Base-by-base conservation (phyloP, 2,888 invertebrate species). In the Epinotia nisella region DNA sequence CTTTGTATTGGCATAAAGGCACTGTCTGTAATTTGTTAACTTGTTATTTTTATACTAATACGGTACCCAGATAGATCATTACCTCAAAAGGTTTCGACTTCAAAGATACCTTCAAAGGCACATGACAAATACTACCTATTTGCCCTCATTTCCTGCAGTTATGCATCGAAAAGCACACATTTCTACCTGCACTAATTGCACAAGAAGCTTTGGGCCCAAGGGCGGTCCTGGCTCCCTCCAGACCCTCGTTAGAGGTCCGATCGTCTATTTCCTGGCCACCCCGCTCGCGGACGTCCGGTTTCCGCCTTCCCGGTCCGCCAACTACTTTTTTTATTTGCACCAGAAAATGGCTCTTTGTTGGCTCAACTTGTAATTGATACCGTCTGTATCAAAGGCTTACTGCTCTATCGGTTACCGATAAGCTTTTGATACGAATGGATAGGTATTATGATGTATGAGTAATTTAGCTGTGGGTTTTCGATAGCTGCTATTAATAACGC, bases 241-340 rank as follows among this genome's bases (percentile, higher is more conserved):
- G 82, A 77, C 80, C 83, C 86, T 90, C 89, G 87, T 90, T 90
- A 89, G 83, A 77, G 74, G 76, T 78, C 77, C 82, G 84, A 86
- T 85, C 84, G 84, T 78, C 85, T 83, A 86, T 86, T 89, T 90
- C 89, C 90, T 75, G 75, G 58, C 69, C 78, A 80, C 81, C 81
- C 79, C 80, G 79, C 77, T 73, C 79, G 82, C 87, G 88, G 85
- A 87, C 78, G 76, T 87, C 85, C 85, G 80, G 83, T 80, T 85
- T 86, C 89, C 88, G 86, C 75, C 79, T 77, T 79, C 70, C 76
- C 76, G 77, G 74, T 75, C 80, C 83, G 86, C 85, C 35, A 86
- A 83, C 80, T 85, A 85, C 85, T 84, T 82, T 79, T 81, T 83
- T 82, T 80, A 80, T 81, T 80, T 76, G 72, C 73, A 74, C 72